Evolutionary conservation across 2,113 vertebrate species (phyloP), one percentile per base, ranked within the genome.

Genomic region (Rhinogobius similis): DNA sequence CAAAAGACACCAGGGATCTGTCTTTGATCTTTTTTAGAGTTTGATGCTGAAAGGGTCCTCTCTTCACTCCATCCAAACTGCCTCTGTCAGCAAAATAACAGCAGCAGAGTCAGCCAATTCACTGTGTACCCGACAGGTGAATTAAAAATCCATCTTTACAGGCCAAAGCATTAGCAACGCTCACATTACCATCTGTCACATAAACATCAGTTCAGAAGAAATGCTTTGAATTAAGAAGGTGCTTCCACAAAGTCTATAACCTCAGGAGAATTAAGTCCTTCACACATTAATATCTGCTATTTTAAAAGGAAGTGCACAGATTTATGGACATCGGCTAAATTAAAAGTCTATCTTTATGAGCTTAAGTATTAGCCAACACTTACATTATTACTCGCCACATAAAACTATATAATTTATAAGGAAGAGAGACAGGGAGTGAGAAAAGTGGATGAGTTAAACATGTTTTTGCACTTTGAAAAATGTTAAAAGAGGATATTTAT

Each of bases 61-160:
- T 67, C 79, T 41, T 74, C 29, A 77, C 75, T 58, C 39, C 76
- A 9, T 76, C 27, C 26, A 56, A 77, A 68, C 39, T 75, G 83
- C 84, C 82, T 70, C 52, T 58, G 77, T 82, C 26, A 43, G 83
- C 78, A 81, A 66, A 82, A 83, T 1, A 65, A 62, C 3, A 62
- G 73, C 77, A 26, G 70, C 7, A n/a, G 79, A 70, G 75, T 88
- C 75, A 79, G 83, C 80, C 84, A 72, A 77, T 81, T 76, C 77
- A 77, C 67, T 50, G 48, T 61, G 64, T 48, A 68, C 70, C 74
- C 85, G 39, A 81, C 84, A 81, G 82, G 79, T 87, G 78, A 80
- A 88, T 88, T 88, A 86, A 87, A 88, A 87, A 83, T 81, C 78
- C 79, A 86, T 90, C 83, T 88, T 88, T 87, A 87, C 84, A 72